Percentiles rank a stretch among this genome's conserved stretches.
Conservation (phyloP, 2,797 vertebrate species). For the Delichon dasypus region DNA sequence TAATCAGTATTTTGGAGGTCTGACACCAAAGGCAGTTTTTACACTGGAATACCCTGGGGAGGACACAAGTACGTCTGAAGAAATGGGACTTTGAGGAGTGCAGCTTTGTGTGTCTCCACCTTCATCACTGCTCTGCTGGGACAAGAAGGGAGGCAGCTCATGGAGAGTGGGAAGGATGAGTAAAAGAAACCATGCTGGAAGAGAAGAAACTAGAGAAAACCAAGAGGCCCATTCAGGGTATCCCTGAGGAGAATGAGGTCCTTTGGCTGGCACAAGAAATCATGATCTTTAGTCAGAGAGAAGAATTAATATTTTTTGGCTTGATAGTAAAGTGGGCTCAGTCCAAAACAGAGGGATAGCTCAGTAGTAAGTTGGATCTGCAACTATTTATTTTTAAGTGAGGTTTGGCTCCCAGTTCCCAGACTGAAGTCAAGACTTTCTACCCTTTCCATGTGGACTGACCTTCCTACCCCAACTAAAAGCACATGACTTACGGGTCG, state of each 20-base stretch:
- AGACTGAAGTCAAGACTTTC: background rate
- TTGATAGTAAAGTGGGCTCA: background rate
- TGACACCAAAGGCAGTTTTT: background rate
- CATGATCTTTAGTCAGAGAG: background rate
- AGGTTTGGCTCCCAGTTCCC: background rate
- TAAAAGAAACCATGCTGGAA: background rate
- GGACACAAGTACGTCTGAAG: fast-evolving
- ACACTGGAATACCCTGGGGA: background rate
- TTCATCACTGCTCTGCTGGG: background rate
- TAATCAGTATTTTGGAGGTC: background rate
- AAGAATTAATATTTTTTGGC: background rate
- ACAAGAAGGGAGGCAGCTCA: background rate
- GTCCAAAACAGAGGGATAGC: background rate
- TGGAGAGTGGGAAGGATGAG: background rate
- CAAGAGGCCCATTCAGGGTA: background rate
- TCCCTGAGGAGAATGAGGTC: background rate
- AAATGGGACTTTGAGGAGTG: fast-evolving
- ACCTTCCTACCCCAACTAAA: background rate
- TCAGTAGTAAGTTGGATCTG: background rate
- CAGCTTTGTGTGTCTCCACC: background rate
- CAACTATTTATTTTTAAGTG: background rate
- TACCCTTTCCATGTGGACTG: background rate
- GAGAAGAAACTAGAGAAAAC: background rate
- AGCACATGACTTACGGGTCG: background rate
- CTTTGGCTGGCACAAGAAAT: background rate